phyloP scores from a whole-genome alignment of 2,113 vertebrate species.

The Phylloscopus whistleri region DNA sequence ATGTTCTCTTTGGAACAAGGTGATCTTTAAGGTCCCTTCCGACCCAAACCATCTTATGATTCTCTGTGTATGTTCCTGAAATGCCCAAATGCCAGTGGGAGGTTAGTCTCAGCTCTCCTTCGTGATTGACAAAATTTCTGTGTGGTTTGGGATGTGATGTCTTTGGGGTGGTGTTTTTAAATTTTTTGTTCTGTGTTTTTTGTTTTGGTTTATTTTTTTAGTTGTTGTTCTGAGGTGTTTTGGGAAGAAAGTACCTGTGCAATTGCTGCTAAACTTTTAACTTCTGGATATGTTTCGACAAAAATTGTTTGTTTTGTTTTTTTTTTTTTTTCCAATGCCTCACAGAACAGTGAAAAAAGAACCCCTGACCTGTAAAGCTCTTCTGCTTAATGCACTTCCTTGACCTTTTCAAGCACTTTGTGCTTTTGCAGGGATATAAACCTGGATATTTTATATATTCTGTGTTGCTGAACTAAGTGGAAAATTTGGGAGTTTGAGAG shows the following conservation, averaged over 20 bases:
- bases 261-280: not conserved
- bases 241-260: not conserved
- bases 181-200: accelerated
- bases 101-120: not conserved
- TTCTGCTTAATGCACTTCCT: not conserved
- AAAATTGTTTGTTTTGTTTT: not conserved
- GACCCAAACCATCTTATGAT: not conserved
- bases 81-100: not conserved
- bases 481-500: not conserved
- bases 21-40: not conserved
- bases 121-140: not conserved
- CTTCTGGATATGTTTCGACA: not conserved
- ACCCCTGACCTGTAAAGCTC: not conserved
- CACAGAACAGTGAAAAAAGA: not conserved
- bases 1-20: not conserved
- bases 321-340: accelerated
- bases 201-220: not conserved
- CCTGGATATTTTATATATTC: not conserved
- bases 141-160: not conserved
- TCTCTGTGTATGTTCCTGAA: not conserved
- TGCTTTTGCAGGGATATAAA: not conserved
- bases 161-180: not conserved
- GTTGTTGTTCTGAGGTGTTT: not conserved
- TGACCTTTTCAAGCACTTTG: not conserved
- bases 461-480: not conserved